Base-by-base conservation (phyloP, 2,113 vertebrate species). In the Hippocampus zosterae region DNA sequence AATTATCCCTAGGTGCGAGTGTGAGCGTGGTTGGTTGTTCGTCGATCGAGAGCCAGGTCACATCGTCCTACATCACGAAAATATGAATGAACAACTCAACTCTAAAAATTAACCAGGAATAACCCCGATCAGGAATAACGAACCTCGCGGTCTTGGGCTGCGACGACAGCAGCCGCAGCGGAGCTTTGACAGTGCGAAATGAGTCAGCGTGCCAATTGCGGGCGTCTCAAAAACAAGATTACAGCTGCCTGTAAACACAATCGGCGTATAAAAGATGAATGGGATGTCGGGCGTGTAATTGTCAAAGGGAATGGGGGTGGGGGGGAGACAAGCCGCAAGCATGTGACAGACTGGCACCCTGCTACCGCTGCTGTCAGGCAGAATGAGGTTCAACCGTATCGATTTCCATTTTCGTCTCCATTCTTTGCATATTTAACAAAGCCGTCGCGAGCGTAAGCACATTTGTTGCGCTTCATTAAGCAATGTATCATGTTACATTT, bases 401-500 rank as follows among this genome's bases (percentile, higher is more conserved):
- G 27, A n/a, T 56, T 12, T 3, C 21, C 0, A 13, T 76, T 76
- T 57, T 73, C 48, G 50, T 55, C 41, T 63, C 53, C 29, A 37
- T 69, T 70, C 33, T 0, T 66, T 67, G 66, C 68, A 75, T 79
- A 65, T 29, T 66, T 60, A 81, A 74, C 81, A 79, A 79, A 81
- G 74, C 57, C 70, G 62, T 65, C 25, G 77, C 63, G 68, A 21
- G 70, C 60, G 71, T 81, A 81, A 82, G 80, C 83, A 48, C 70
- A 76, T 83, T 83, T 72, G 85, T 68, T 79, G 65, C 72, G 69
- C 85, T 77, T 87, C 84, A 88, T 90, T 86, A 85, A 62, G 62
- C 42, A 9, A 62, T 78, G 70, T 79, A 84, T 85, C 70, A 76
- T 76, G 79, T 80, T 72, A 75, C 74, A 77, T 72, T 74, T 71